Evolutionary conservation across 2,888 invertebrate genomes (phyloP).

Genomic region (Ariolimax columbianus): DNA sequence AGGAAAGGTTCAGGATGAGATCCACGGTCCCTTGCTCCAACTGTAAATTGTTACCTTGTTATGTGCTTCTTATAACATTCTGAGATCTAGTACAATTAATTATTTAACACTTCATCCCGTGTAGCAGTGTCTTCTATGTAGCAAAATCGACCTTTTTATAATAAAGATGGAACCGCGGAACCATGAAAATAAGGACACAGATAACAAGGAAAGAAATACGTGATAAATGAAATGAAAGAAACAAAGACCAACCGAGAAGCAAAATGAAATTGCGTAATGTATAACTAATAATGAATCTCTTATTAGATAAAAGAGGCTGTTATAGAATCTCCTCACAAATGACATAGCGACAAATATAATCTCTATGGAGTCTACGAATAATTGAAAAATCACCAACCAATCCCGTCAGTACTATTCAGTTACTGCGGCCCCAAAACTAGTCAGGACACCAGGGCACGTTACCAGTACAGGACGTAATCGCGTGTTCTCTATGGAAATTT

Average conservation of each 20-base stretch:
- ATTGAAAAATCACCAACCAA: constrained; percentile 16
- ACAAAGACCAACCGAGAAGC: neutral
- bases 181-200: neutral
- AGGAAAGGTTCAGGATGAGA: too few relatives aligned
- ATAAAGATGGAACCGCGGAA: too few relatives aligned
- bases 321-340: neutral
- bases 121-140: too few relatives aligned
- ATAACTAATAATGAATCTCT: neutral
- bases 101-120: too few relatives aligned
- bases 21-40: too few relatives aligned
- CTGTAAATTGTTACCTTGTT: too few relatives aligned
- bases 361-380: neutral
- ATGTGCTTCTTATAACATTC: too few relatives aligned
- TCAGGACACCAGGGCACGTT: neutral
- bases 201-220: neutral
- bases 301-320: neutral
- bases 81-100: too few relatives aligned
- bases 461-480: neutral
- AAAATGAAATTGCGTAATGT: neutral
- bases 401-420: constrained; percentile 12
- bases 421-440: neutral
- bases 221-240: neutral
- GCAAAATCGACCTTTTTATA: too few relatives aligned
- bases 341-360: constrained; percentile 11
- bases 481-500: constrained; percentile 19